phyloP scores from a whole-genome alignment of 2,113 vertebrate species.

The Polypterus senegalus region DNA sequence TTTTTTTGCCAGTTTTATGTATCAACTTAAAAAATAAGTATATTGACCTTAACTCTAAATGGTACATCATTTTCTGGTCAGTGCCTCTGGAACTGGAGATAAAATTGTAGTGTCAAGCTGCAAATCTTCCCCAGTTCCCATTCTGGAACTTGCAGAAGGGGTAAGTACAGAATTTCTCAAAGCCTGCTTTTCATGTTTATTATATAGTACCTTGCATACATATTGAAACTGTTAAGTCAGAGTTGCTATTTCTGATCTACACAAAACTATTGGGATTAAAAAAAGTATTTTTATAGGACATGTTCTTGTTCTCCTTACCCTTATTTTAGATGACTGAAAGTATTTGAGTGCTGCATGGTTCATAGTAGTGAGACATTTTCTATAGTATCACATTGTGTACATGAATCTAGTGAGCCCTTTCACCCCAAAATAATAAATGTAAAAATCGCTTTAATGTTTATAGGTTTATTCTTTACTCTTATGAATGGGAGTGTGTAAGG shows the following conservation, averaged over 20 bases:
- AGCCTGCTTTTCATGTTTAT: neutral
- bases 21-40: neutral
- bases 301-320: no score
- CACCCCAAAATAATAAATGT: neutral
- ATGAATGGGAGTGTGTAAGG: no score
- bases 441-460: neutral
- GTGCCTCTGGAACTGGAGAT: slow-evolving; percentile 78
- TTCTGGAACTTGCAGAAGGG: slow-evolving; percentile 82
- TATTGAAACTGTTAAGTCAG: neutral
- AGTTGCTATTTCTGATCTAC: no score
- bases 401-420: neutral
- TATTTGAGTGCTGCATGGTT: no score
- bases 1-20: no score
- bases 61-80: slow-evolving; percentile 82
- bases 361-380: no score
- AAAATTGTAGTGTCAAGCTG: slow-evolving; percentile 85
- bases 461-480: neutral
- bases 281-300: no score
- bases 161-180: slow-evolving; percentile 51
- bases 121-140: slow-evolving; percentile 64
- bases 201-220: neutral
- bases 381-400: no score
- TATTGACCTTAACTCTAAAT: slow-evolving; percentile 49
- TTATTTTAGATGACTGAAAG: no score
- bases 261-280: no score